Conservation (phyloP, 2,797 vertebrate species). For the Cynodonichthys magdalenae region DNA sequence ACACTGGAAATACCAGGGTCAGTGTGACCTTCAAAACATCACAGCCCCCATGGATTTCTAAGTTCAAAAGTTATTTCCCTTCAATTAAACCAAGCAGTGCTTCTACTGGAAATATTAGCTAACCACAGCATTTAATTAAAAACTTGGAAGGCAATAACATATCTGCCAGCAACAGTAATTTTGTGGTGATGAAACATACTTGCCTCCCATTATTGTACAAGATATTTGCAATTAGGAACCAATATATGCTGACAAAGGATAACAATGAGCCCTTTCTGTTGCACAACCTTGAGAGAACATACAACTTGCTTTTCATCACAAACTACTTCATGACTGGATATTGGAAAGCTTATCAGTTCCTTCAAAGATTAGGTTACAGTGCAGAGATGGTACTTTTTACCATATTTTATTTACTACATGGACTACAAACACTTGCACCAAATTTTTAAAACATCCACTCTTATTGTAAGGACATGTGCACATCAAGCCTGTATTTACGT, state of each 20-base stretch:
- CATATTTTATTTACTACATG: constrained; percentile 23
- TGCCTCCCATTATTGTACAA: background rate
- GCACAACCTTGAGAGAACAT: constrained; percentile 46
- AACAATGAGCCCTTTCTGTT: constrained; percentile 40
- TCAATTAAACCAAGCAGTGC: constrained; percentile 15
- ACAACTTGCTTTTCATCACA: constrained; percentile 59
- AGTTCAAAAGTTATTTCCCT: constrained; percentile 16
- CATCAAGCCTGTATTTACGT: no score
- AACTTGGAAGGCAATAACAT: constrained; percentile 9
- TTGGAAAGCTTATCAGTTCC: constrained; percentile 12
- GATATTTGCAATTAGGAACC: constrained; percentile 11
- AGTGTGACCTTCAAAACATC: constrained; percentile 54
- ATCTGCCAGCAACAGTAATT: constrained; percentile 49
- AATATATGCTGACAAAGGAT: constrained; percentile 2
- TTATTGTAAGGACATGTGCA: no score
- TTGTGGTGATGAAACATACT: constrained; percentile 53
- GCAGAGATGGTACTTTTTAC: constrained; percentile 27
- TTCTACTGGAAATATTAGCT: constrained; percentile 10
- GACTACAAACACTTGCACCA: background rate
- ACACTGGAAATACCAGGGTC: constrained; percentile 35
- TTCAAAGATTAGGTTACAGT: constrained; percentile 23
- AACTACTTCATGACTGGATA: constrained; percentile 42
- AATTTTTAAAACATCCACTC: no score
- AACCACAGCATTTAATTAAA: constrained; percentile 48
- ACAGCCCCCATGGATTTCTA: constrained; percentile 19